Evolutionary conservation across 2,113 vertebrate species (phyloP).

Genomic region (Cyprinodon brontotheroides): DNA sequence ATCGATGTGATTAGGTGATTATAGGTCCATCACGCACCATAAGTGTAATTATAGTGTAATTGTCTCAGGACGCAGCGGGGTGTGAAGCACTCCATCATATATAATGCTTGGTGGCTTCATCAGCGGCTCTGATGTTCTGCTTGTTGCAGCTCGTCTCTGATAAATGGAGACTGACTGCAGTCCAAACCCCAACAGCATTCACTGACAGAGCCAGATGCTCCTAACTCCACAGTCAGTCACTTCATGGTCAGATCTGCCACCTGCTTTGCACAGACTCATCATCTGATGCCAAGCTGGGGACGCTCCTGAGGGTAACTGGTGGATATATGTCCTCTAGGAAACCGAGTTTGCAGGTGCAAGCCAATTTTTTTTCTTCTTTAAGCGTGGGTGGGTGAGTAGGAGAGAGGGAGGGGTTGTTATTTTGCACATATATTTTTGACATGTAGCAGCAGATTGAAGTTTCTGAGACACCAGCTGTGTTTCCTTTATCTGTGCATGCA

Average conservation of each 20-base stretch:
- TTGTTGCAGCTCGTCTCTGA: conserved; percentile 42
- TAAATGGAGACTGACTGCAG: conserved; percentile 49
- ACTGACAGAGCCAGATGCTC: conserved; percentile 42
- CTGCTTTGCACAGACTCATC: conserved; percentile 31
- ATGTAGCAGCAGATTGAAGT: conserved; percentile 19
- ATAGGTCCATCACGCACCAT: conserved; percentile 44
- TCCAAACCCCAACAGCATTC: conserved; percentile 35
- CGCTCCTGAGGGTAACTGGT: conserved; percentile 2
- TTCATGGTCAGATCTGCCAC: conserved; percentile 46
- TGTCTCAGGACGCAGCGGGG: conserved; percentile 39
- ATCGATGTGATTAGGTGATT: conserved; percentile 60
- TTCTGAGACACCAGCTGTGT: conserved; percentile 31
- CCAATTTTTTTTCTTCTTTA: neutral
- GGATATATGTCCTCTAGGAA: neutral
- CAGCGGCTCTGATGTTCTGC: conserved; percentile 17
- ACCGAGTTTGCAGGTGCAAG: conserved; percentile 8
- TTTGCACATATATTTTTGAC: neutral
- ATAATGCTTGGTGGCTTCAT: conserved; percentile 27
- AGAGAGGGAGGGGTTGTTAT: neutral
- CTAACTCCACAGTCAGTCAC: conserved; percentile 46
- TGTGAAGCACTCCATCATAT: conserved; percentile 43
- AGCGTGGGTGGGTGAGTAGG: neutral
- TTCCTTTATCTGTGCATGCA: conserved; percentile 37
- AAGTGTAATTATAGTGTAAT: conserved; percentile 57
- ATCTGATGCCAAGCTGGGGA: conserved; percentile 25